A percentile compares a stretch with the other conserved stretches of the same genome.
phyloP scores from a whole-genome alignment of 2,888 invertebrate genomes.

The Drosophila borborema region DNA sequence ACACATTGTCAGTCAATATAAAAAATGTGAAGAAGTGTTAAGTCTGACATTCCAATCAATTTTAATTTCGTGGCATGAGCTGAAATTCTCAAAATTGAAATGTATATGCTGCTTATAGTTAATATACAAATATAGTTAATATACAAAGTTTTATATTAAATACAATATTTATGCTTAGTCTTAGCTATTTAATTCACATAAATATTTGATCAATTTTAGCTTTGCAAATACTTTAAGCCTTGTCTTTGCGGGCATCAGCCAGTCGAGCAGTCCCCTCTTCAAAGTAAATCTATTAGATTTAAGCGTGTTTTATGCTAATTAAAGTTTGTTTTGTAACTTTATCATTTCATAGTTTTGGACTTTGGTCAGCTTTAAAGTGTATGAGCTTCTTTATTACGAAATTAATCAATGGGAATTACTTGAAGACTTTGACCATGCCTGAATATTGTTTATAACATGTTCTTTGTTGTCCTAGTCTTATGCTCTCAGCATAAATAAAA shows the following conservation, averaged over 20 bases:
- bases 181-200: no score
- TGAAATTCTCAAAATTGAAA: neutral
- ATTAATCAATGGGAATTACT: neutral
- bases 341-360: neutral
- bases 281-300: neutral
- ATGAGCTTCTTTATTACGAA: neutral
- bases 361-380: neutral
- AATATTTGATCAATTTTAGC: no score
- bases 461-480: conserved; percentile 1
- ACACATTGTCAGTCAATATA: conserved; percentile 8
- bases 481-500: conserved; percentile 10
- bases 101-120: neutral
- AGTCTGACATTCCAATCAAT: neutral
- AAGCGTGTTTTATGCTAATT: neutral
- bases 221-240: neutral
- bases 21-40: neutral
- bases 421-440: conserved; percentile 35
- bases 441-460: neutral
- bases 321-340: neutral
- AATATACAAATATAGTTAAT: neutral
- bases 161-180: no score
- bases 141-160: no score
- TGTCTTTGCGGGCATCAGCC: neutral
- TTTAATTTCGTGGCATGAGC: neutral
- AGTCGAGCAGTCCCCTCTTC: neutral